Base-by-base conservation (phyloP, 2,797 vertebrate genomes). In the Synanceia verrucosa region DNA sequence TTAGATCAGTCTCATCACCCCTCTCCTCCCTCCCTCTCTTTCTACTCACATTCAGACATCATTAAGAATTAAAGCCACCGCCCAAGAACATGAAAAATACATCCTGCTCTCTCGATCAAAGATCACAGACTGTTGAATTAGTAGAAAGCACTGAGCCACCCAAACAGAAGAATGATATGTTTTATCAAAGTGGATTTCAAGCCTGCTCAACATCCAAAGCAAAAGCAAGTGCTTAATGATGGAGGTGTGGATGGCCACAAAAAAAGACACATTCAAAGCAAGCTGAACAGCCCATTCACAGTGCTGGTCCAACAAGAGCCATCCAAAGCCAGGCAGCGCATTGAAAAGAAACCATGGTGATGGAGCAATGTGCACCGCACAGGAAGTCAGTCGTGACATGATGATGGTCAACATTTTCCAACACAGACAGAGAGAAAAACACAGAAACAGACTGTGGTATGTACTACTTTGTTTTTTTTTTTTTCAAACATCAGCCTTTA, bases 41-140 rank as follows among this genome's bases (percentile, higher is more conserved):
- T 64, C 37, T 64, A 11, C 62, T 73, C 47, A 59, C 67, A 78
- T 53, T 69, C 57, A 80, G 69, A 72, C 52, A 57, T 69, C 69
- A 83, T 84, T 78, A 78, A 79, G 34, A 73, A 81, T 88, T 85
- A 24, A 86, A 79, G 26, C 56, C 55, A 37, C 24, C 26, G 19
- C 13, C 39, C 8, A 47, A 51, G 61, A 33, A 52, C 75, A 79
- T 79, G 11, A 83, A 84, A 84, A 85, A 84, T 71, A 64, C 53
- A 79, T 73, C 63, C 11, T 65, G 48, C 74, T 75, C 53, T 19
- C 33, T 37, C 47, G 2, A 68, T 33, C 12, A 57, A 57, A 73
- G 56, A 62, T 62, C 57, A 56, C 28, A 67, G 65, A 48, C 29
- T 55, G 44, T 70, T 14, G n/a, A 68, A 57, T 55, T 62, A 39